Evolutionary conservation across 2,113 vertebrate genomes (phyloP), one percentile per base, ranked within the genome.

Genomic region (Diphyllodes magnificus): DNA sequence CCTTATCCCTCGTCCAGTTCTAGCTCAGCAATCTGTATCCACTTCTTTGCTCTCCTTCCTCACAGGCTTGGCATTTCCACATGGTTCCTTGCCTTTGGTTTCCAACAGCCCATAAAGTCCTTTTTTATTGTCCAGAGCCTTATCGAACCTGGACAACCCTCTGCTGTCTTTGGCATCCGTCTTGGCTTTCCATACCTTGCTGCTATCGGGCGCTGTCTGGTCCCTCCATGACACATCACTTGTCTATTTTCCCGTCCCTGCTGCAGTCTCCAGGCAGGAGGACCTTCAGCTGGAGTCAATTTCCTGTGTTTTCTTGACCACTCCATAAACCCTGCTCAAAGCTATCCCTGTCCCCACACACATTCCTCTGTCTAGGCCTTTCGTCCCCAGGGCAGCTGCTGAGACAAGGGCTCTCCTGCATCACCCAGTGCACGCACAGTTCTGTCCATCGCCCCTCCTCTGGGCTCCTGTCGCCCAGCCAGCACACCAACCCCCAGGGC

Each of bases 291-390:
- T 89, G 93, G 65, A 87, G 92, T 73, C 69, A 92, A 93, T 96
- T 90, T 96, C 95, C 95, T 95, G 70, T 96, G 90, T 95, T 95
- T 96, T 92, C 84, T 63, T 96, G 93, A 95, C 96, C 95, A 95
- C 6, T 57, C 47, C 77, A 59, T 96, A 94, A 96, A 92, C 95
- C 39, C 89, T 39, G 64, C 95, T 88, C 69, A 81, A 92, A 96
- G 89, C 56, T 64, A 89, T 73, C 77, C 64, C 60, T 78, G 40
- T 96, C 95, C 93, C 84, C 65, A 66, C 87, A 82, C 87, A 82
- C 84, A 90, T 95, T 94, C 92, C 49, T 84, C 61, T 63, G 84
- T 75, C 84, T 87, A 70, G 65, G 84, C 53, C 77, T 89, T 71
- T 87, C 12, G 31, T 61, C 72, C 91, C 64, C 1, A 1, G 59